Evolutionary conservation across 2,888 invertebrate species (phyloP).

Genomic region (Aporophyla lueneburgensis): DNA sequence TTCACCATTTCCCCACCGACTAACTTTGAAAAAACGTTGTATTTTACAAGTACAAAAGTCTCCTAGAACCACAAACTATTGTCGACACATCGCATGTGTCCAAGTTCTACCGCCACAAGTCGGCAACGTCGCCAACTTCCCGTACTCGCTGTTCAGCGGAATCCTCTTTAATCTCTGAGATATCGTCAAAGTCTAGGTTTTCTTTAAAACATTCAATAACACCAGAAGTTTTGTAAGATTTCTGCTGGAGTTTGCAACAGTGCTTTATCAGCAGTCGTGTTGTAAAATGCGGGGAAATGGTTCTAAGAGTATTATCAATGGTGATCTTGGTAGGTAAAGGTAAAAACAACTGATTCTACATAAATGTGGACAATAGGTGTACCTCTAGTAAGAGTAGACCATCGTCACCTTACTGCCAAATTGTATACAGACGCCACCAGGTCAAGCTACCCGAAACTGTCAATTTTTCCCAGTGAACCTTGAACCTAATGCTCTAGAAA

Average conservation of each 20-base stretch:
- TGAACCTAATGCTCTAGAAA: too few species aligned
- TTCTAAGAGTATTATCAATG: too few species aligned
- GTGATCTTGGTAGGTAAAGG: background rate
- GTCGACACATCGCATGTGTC: constrained; percentile 25
- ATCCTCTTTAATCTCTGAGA: constrained; percentile 52
- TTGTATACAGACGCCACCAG: too few species aligned
- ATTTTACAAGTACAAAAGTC: background rate
- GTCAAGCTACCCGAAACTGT: too few species aligned
- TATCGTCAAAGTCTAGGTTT: constrained; percentile 47
- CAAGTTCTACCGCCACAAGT: constrained; percentile 25
- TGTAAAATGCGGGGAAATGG: background rate
- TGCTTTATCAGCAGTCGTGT: constrained; percentile 12
- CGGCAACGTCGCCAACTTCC: constrained; percentile 25
- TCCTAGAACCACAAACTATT: background rate
- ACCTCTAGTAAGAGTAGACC: too few species aligned
- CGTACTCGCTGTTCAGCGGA: constrained; percentile 22
- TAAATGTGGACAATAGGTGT: too few species aligned
- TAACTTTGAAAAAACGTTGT: constrained; percentile 7
- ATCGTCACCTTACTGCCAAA: too few species aligned
- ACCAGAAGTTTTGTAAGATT: constrained; percentile 45
- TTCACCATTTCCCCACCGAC: background rate
- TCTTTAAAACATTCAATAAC: constrained; percentile 63
- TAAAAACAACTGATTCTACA: too few species aligned
- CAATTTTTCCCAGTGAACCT: too few species aligned
- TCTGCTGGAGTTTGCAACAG: constrained; percentile 11